Evolutionary conservation across 1,140 invertebrate species (phyloP), one percentile per base, ranked within the genome.

Genomic region (Heliconius eleuchia): DNA sequence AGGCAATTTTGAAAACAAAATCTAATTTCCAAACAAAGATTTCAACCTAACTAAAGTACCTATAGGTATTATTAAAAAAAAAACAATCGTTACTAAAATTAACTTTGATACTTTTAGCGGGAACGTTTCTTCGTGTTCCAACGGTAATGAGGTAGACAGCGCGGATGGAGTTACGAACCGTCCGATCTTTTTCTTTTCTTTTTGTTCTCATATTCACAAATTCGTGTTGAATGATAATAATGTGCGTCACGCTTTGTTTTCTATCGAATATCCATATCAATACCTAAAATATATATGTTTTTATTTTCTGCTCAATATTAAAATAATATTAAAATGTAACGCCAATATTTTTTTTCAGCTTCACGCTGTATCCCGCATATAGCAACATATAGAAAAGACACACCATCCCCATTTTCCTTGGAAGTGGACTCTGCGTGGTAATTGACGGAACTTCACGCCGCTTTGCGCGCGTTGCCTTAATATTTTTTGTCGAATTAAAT

Each of bases 221-320:
- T 66, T 30, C 60, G 13, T 5, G 60, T 66, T 30, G 60, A 66
- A 66, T 66, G 60, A 66, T 66, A 66, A 66, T 66, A 66, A 66
- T 30, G 23, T 13, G 1, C 27, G 23, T 66, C 23, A 66, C 27
- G 23, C 23, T 30, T 66, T 66, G 5, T 66, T 66, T 27, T 30
- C 60, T 16, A 13, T 4, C 2, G 1, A 23, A 3, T 11, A 66
- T 66, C 27, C 23, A 66, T 30, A 66, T 66, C 23, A 66, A 30
- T 66, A 27, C 11, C 13, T 30, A 66, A 27, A 5, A 30, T 1
- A 16, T 13, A 23, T 27, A 13, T 27, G 16, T 66, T 30, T 66
- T 52, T 52, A 52, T 52, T 52, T 52, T 52, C 5, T 52, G 18
- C 50, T 19, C 0, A 52, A 23, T 23, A 23, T 23, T 23, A 23